These are phyloP conservation scores for Artibeus lituratus DNA, from an alignment of 2,797 vertebrate genomes.

Conservation along the genomic window DNA sequence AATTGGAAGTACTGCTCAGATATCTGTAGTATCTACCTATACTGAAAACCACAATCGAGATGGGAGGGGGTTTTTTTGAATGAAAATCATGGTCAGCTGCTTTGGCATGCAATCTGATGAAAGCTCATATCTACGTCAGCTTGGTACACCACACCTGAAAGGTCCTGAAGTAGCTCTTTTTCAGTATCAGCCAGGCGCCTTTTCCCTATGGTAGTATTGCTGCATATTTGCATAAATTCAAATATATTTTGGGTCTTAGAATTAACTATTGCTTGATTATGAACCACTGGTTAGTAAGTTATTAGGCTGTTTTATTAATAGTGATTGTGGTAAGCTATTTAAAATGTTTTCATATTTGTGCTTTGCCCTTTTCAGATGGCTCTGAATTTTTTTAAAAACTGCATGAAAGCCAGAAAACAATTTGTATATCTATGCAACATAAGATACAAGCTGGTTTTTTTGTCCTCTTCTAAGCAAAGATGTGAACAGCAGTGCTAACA, in stretches of 20 bases:
- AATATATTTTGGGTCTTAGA: not conserved
- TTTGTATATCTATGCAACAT: not conserved
- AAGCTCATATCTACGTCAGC: not conserved
- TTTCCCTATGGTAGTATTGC: not conserved
- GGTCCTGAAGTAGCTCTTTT: not conserved
- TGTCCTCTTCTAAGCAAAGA: not conserved
- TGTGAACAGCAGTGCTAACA: not conserved
- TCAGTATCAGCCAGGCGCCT: not conserved
- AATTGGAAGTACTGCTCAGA: not conserved
- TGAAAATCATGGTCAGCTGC: not conserved
- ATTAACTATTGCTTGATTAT: not conserved
- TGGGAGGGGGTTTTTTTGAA: not conserved
- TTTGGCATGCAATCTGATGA: not conserved
- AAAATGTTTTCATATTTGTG: not conserved
- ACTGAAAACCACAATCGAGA: not conserved
- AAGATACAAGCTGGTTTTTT: not conserved
- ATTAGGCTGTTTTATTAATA: not conserved
- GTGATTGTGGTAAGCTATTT: not conserved
- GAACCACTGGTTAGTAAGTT: not conserved
- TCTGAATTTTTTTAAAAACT: not conserved
- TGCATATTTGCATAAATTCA: not conserved
- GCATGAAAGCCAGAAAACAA: not conserved
- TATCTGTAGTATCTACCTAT: not conserved
- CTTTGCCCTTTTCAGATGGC: not conserved
- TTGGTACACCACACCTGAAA: not conserved